These are phyloP conservation scores for Amazona vittata DNA, from an alignment of 2,113 vertebrate species.

Conservation along the genomic window DNA sequence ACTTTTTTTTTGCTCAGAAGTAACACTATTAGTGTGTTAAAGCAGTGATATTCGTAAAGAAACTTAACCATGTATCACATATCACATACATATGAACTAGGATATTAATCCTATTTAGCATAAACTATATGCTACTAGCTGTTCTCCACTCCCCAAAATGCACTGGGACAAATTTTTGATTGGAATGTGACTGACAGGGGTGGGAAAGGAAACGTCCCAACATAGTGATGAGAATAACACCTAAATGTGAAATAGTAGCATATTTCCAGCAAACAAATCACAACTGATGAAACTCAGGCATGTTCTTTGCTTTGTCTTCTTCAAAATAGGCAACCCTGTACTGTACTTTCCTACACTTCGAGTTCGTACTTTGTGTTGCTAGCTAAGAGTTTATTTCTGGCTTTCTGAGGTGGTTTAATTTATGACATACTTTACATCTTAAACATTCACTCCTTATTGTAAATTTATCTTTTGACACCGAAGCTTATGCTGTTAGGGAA, in stretches of 20 bases:
- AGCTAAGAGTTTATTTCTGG: neutral
- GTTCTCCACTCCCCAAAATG: neutral
- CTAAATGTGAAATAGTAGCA: neutral
- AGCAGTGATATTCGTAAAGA: neutral
- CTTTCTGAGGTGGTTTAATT: neutral
- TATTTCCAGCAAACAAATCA: neutral
- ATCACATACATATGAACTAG: neutral
- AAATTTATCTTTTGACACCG: slow-evolving; percentile 7
- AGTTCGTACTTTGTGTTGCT: neutral
- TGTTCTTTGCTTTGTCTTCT: neutral
- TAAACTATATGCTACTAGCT: neutral
- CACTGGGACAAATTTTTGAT: neutral
- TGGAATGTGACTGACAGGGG: neutral
- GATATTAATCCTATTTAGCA: neutral
- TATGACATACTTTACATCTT: neutral
- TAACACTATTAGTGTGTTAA: slow-evolving; percentile 20
- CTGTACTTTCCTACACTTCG: neutral
- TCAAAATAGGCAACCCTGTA: neutral
- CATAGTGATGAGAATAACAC: neutral
- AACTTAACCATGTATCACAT: neutral
- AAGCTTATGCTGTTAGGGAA: neutral
- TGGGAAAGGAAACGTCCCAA: neutral
- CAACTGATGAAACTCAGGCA: neutral
- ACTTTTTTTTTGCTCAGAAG: neutral
- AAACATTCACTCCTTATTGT: slow-evolving; percentile 5